Base-by-base conservation (phyloP, 2,888 invertebrate genomes). In the Drosophila maculinotata region DNA sequence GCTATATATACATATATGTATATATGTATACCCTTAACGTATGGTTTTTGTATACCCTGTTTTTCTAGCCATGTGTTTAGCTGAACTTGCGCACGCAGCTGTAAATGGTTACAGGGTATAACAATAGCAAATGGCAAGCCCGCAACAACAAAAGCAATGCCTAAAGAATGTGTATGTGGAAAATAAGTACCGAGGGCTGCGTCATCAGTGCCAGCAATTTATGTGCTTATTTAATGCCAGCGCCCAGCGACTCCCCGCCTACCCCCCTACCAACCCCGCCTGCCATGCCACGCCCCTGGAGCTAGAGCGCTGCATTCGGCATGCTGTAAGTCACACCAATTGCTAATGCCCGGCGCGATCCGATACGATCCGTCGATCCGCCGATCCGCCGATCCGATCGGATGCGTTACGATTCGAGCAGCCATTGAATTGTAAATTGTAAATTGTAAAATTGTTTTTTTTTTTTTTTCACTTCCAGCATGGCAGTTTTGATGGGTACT, bases 371-470 rank as follows among this genome's bases (percentile, higher is more conserved):
- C 41, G 28, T 25, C 49, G 49, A 33, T 41, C 9, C 60, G 59
- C 3, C 15, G 14, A 8, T 42, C 5, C 41, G 20, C 30, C 35
- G 28, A 28, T 14, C 26, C 41, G 52, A 52, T 51, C 47, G 35
- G 45, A 31, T 33, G 17, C 30, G 44, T 12, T 51, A 20, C 44
- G 25, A 33, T 25, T 15, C 42, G 47, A 63, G 47, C 71, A 54
- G 69, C 69, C 70, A 80, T 87, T 87, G 87, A 87, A 87, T 81
- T 81, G 87, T 79, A 79, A 79, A 78, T 78, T 66, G 72, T 72
- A 67, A 65, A 69, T 65, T 60, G 60, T 57, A 39, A 56, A 56
- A 56, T 60, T 59, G 49, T 69, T 44, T 38, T 31, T 30, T 63
- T 42, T 41, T 35, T 48, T 36, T 10, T 53, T 28, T n/a, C 42